Evolutionary conservation across 1,140 invertebrate genomes (phyloP).

Genomic region (Amyelois transitella): DNA sequence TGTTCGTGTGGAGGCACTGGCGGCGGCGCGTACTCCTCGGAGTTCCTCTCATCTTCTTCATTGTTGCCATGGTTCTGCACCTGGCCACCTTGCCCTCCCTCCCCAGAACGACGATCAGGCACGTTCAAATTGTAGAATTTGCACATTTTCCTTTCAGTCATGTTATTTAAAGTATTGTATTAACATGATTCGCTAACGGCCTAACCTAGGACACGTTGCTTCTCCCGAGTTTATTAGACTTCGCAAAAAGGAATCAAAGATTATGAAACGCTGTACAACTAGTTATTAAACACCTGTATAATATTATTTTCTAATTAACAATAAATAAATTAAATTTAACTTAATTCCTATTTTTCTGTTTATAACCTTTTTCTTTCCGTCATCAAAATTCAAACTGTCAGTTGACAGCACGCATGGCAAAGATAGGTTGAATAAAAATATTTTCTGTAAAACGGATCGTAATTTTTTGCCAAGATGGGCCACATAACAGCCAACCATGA

Average conservation of each 20-base stretch:
- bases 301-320: constrained; percentile 30
- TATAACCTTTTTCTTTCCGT: constrained; percentile 73
- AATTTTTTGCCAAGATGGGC: not conserved
- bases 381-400: constrained; percentile 72
- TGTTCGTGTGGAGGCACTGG: constrained; percentile 86
- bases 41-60: constrained; percentile 53
- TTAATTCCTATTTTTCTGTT: constrained; percentile 68
- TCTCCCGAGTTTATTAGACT: constrained; percentile 12
- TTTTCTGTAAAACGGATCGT: not conserved
- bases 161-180: constrained; percentile 58
- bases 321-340: constrained; percentile 49
- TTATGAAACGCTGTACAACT: constrained; percentile 27
- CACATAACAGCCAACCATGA: no score
- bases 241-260: not conserved
- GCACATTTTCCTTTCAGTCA: constrained; percentile 73
- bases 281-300: not conserved
- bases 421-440: constrained; percentile 2
- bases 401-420: constrained; percentile 45
- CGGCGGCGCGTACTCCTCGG: constrained; percentile 69
- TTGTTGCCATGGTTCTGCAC: constrained; percentile 41
- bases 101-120: constrained; percentile 63
- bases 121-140: constrained; percentile 72
- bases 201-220: constrained; percentile 71
- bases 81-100: constrained; percentile 23
- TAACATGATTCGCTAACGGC: constrained; percentile 70